Percentiles rank a stretch among this genome's conserved stretches.
Conservation (phyloP, 2,113 vertebrate species). For the Bubo blakistoni region DNA sequence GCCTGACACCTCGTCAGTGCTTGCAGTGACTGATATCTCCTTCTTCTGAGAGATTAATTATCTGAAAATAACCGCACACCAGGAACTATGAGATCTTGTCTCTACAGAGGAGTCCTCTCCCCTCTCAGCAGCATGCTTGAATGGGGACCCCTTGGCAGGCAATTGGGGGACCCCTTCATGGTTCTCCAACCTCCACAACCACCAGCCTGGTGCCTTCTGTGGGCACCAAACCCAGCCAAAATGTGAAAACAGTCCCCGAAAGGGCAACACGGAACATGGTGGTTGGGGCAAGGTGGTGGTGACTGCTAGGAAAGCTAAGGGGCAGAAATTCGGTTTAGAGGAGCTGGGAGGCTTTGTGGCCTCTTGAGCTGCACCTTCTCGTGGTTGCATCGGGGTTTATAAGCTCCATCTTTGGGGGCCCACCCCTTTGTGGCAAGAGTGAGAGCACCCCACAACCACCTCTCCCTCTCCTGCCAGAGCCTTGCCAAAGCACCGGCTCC, state of each 20-base stretch:
- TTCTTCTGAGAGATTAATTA: conserved; percentile 44
- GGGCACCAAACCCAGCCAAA: background rate
- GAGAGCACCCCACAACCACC: background rate
- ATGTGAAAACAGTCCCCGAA: background rate
- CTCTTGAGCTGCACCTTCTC: background rate
- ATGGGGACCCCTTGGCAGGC: rapidly evolving
- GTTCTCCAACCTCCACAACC: background rate
- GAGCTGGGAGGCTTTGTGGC: background rate
- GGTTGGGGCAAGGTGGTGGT: rapidly evolving
- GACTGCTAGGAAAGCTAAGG: background rate
- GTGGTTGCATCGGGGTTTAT: background rate
- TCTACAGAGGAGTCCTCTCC: background rate
- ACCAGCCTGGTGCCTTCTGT: background rate
- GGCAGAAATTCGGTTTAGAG: background rate
- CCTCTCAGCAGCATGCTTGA: background rate
- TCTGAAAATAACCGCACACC: background rate
- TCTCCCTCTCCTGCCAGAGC: background rate
- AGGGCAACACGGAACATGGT: background rate
- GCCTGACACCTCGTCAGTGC: conserved; percentile 15
- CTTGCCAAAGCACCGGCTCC: rapidly evolving
- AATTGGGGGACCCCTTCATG: rapidly evolving
- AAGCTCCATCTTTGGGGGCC: background rate
- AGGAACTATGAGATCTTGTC: background rate
- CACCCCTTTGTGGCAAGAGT: background rate
- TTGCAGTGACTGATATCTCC: conserved; percentile 28